These are phyloP conservation scores for Chaetodon trifascialis DNA, from an alignment of 2,113 vertebrate species.

Conservation along the genomic window DNA sequence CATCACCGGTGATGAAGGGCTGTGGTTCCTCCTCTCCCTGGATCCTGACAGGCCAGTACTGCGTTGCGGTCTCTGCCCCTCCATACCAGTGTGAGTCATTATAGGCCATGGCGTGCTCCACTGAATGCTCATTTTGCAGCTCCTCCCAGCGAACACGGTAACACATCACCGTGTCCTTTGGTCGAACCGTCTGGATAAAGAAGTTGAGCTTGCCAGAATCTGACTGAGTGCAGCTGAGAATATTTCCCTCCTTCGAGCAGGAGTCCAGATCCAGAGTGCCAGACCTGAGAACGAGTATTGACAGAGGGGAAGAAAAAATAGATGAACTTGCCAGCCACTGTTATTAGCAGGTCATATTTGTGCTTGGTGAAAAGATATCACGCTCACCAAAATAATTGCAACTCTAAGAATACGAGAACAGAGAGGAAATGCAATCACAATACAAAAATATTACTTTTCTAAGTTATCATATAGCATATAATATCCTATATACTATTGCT, in stretches of 20 bases:
- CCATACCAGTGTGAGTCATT: conserved; percentile 94
- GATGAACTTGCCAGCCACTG: background rate
- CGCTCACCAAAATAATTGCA: background rate
- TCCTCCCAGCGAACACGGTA: conserved; percentile 97
- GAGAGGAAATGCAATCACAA: background rate
- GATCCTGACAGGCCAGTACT: conserved; percentile 93
- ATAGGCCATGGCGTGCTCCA: conserved; percentile 94
- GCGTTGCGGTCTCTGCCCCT: conserved; percentile 90
- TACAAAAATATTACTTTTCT: background rate
- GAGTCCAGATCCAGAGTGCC: conserved; percentile 92
- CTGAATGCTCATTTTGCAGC: conserved; percentile 74
- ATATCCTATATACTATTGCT: background rate
- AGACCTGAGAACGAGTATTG: conserved; percentile 74
- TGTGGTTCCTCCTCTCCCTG: conserved; percentile 89
- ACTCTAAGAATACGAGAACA: background rate
- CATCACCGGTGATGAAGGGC: conserved; percentile 93
- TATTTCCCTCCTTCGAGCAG: conserved; percentile 88
- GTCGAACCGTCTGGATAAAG: conserved; percentile 92
- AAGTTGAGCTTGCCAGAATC: conserved; percentile 89
- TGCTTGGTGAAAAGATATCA: background rate
- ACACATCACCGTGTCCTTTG: conserved; percentile 94
- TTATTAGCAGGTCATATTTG: background rate
- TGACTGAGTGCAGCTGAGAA: conserved; percentile 88
- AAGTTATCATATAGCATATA: background rate
- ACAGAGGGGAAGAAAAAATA: conserved; percentile 8